Evolutionary conservation across 2,888 invertebrate species (phyloP), one percentile per base, ranked within the genome.

Genomic region (Ditula angustiorana): DNA sequence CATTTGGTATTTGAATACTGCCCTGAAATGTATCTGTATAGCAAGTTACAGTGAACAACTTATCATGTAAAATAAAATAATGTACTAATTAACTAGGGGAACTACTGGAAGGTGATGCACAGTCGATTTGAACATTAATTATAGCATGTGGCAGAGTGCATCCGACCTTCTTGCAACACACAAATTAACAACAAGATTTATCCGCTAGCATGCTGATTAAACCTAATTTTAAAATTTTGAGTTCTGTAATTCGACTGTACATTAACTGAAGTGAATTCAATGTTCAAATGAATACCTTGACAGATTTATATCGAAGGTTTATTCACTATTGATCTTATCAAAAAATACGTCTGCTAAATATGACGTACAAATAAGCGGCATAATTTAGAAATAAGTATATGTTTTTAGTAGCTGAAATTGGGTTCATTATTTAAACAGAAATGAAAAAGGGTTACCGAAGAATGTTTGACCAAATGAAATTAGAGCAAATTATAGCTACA

Each of bases 1-100:
- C 83, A 86, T 91, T 91, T 90, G 91, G 90, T 89, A 87, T 85
- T 74, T 82, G 76, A 90, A 90, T 90, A 91, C 91, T 91, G 90
- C 80, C 85, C 84, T 80, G 85, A 83, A 83, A 73, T 77, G 77
- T 74, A 77, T 76, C 71, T 81, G 79, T 75, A 72, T 71, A 75
- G 47, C 60, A 50, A 69, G 56, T 59, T 59, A 59, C 41, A 60
- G 63, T 60, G 64, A 67, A 33, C 59, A 64, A 65, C 64, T 64
- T 64, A 67, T 57, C 19, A 35, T 53, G 47, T 49, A 35, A 0
- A 19, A 41, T 41, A 41, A 41, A 62, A 55, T 55, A 67, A 67
- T 58, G 53, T 53, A 67, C 52, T 53, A 19, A 41, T 46, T 46
- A 26, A 46, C 58, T 26, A 35, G 52, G 37, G 58, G 57, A 61